A percentile compares a stretch with the other conserved stretches of the same genome.
These are phyloP conservation scores for Saxidomus purpurata DNA, from an alignment of 1,140 invertebrate genomes.

Conservation along the genomic window DNA sequence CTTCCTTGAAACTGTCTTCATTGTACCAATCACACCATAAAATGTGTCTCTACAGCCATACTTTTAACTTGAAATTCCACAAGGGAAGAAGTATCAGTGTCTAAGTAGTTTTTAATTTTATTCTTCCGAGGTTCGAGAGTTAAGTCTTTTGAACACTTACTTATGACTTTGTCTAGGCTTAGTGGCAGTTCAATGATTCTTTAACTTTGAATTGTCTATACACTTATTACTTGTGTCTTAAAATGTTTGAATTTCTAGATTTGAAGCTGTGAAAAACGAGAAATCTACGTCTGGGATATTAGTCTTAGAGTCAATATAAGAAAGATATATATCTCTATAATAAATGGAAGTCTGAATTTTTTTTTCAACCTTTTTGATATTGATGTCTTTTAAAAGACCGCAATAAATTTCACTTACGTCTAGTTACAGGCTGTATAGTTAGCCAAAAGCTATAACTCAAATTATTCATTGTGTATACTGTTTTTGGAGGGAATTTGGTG, in stretches of 20 bases:
- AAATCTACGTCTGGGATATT: constrained; percentile 26
- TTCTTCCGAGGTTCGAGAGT: neutral
- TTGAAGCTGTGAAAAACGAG: constrained; percentile 27
- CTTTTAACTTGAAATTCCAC: neutral
- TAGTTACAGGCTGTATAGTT: constrained; percentile 21
- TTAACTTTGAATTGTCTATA: constrained; percentile 20
- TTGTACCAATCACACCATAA: neutral
- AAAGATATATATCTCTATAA: constrained; percentile 23
- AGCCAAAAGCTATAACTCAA: constrained; percentile 48
- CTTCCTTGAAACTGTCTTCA: neutral
- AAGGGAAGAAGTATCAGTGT: constrained; percentile 11
- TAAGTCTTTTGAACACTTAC: constrained; percentile 4
- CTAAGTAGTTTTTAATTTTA: constrained; percentile 28
- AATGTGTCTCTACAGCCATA: neutral
- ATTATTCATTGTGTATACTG: constrained; percentile 38
- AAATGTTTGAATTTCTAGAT: constrained; percentile 34
- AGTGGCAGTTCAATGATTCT: constrained; percentile 32
- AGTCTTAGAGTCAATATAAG: constrained; percentile 36
- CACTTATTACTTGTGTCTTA: constrained; percentile 35
- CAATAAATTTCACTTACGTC: constrained; percentile 57
- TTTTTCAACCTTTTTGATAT: constrained; percentile 43
- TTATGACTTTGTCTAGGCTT: neutral
- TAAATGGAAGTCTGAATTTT: constrained; percentile 10
- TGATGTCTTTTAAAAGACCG: constrained; percentile 57
- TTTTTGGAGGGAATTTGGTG: constrained; percentile 31